Base-by-base conservation (phyloP, 1,140 invertebrate species). In the Scaptomyza hsui region DNA sequence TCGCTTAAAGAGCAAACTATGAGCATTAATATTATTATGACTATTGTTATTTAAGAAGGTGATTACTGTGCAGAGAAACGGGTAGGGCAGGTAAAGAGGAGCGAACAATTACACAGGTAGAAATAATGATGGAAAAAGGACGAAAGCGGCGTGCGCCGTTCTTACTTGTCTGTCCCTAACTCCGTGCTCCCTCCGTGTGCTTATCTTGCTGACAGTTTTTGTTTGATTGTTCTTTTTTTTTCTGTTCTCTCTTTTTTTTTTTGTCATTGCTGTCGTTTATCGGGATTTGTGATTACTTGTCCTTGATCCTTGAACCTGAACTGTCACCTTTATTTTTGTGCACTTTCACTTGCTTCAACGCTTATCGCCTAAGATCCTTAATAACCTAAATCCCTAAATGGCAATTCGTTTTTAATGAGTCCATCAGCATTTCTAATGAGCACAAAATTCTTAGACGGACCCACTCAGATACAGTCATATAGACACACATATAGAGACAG, bases 291-390 rank as follows among this genome's bases (percentile, higher is more conserved):
- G 9, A 35, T 35, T 19, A 32, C 41, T 61, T 47, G 57, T 42
- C 51, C 41, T 67, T 48, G 55, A 52, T 51, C 45, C 49, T 42
- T 56, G 29, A 49, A 24, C 42, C 35, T 24, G 9, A 55, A 41
- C 41, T 64, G 62, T 37, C 64, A 61, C 24, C 45, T 29, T 35
- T 24, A 24, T 29, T 12, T 35, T 45, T 72, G 68, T 72, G 69
- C 80, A 85, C 79, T 75, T 85, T 83, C 18, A 48, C 49, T 47
- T 49, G 26, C 26, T n/a, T n/a, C n/a, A 29, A 7, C 26, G 4
- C 44, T 64, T 64, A 39, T 51, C 37, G 61, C 35, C 7, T 12
- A 16, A 35, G 32, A n/a, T 4, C 13, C 24, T 15, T 49, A 24
- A 7, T 32, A 24, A 24, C 44, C 32, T 16, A 15, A 41, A 55